Evolutionary conservation across 2,888 invertebrate species (phyloP).

Genomic region (Pantelozetes paolii): DNA sequence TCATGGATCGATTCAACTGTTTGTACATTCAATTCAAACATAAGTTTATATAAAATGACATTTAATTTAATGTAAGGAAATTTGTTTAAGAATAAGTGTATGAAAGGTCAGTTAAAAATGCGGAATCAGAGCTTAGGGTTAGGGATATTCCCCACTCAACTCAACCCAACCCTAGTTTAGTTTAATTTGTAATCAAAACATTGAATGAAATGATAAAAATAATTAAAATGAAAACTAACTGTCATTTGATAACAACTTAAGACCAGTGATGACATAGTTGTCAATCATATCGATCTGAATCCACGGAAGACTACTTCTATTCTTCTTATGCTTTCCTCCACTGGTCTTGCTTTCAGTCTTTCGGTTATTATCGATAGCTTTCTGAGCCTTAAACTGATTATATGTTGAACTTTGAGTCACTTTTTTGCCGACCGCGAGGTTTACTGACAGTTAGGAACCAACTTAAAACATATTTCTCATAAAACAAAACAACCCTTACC

Average conservation of each 20-base stretch:
- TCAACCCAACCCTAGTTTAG: too few relatives aligned
- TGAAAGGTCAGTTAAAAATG: not conserved
- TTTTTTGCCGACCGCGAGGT: constrained; percentile 45
- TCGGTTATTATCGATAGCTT: constrained; percentile 46
- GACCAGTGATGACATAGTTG: constrained; percentile 41
- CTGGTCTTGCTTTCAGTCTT: constrained; percentile 36
- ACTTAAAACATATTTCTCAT: not conserved
- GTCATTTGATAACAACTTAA: not conserved
- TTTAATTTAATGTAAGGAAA: not conserved
- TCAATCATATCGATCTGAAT: constrained; percentile 47
- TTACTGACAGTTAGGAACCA: constrained; percentile 38
- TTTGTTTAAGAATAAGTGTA: too few relatives aligned
- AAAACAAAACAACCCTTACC: not conserved
- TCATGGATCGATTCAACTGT: constrained; percentile 46
- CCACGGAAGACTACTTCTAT: constrained; percentile 44
- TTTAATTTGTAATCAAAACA: too few relatives aligned
- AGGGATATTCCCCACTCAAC: too few relatives aligned
- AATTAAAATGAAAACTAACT: not conserved
- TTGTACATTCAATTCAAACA: not conserved
- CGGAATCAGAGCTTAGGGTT: too few relatives aligned
- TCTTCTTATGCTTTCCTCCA: constrained; percentile 20
- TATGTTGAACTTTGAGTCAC: constrained; percentile 47
- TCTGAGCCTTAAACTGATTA: constrained; percentile 46
- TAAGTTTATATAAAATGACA: not conserved
- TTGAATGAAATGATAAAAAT: too few relatives aligned